Evolutionary conservation across 1,140 invertebrate species (phyloP).

Genomic region (Pseudomyrmex dendroicus): DNA sequence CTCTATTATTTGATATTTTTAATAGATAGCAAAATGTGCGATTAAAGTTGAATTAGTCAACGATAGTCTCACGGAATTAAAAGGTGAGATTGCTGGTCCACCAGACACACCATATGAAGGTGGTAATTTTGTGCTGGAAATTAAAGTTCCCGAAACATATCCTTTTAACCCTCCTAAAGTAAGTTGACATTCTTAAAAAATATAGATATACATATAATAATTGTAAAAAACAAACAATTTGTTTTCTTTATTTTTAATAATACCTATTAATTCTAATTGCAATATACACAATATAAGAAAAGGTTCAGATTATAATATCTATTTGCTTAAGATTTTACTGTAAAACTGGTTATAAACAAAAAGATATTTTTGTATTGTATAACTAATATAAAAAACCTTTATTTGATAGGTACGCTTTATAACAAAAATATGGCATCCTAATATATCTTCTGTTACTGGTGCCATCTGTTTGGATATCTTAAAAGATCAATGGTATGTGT

Average conservation of each 20-base stretch:
- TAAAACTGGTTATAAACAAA: background rate
- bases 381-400: conserved; percentile 28
- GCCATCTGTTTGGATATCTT: conserved; percentile 99
- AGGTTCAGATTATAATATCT: too few relatives aligned
- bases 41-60: conserved; percentile 97
- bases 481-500: conserved; percentile 97
- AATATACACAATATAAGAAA: background rate
- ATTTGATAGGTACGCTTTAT: conserved; percentile 92
- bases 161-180: conserved; percentile 99
- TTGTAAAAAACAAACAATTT: background rate
- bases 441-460: conserved; percentile 99
- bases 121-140: conserved; percentile 96
- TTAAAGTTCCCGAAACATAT: conserved; percentile 99
- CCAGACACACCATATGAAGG: conserved; percentile 99
- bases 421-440: conserved; percentile 99
- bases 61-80: conserved; percentile 95
- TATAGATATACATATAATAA: conserved; percentile 2
- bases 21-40: conserved; percentile 94
- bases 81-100: conserved; percentile 96
- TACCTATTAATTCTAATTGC: background rate
- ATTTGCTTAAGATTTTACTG: too few relatives aligned
- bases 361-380: conserved; percentile 7
- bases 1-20: conserved; percentile 57
- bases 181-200: conserved; percentile 69
- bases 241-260: conserved; percentile 15